phyloP scores from a whole-genome alignment of 2,888 invertebrate genomes.

The Amorpha juglandis region DNA sequence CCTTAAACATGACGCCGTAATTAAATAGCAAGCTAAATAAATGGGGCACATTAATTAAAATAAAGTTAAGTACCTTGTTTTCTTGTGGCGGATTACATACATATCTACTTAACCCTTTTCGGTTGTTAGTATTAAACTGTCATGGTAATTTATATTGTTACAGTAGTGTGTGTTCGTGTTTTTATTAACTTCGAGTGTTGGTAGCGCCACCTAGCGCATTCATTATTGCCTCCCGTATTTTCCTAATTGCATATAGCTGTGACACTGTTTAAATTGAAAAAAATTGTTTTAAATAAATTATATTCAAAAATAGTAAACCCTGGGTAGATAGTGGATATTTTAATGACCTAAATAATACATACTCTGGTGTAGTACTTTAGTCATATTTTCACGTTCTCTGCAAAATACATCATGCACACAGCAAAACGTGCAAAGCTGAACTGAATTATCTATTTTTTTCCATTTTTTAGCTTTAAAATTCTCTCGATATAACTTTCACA shows the following conservation, averaged over 20 bases:
- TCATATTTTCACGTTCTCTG: no score
- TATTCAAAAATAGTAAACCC: no score
- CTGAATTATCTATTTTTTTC: no score
- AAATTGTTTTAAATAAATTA: no score
- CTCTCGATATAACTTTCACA: no score
- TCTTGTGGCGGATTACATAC: constrained; percentile 54
- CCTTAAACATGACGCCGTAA: constrained; percentile 42
- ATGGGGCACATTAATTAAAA: constrained; percentile 64
- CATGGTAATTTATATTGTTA: constrained; percentile 55
- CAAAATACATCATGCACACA: no score
- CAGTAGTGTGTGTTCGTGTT: constrained; percentile 27
- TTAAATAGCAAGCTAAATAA: constrained; percentile 49
- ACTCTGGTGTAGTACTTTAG: no score
- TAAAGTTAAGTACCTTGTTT: constrained; percentile 60
- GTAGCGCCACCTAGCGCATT: not conserved
- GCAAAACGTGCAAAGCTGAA: no score
- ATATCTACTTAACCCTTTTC: constrained; percentile 66
- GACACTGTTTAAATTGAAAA: not conserved
- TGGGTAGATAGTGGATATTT: no score
- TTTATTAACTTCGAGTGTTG: not conserved
- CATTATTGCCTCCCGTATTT: no score
- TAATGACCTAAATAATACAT: no score
- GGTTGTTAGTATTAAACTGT: constrained; percentile 58
- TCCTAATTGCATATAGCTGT: not conserved
- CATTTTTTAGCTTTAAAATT: no score